phyloP scores from a whole-genome alignment of 2,888 invertebrate genomes.

The Congeria kusceri region DNA sequence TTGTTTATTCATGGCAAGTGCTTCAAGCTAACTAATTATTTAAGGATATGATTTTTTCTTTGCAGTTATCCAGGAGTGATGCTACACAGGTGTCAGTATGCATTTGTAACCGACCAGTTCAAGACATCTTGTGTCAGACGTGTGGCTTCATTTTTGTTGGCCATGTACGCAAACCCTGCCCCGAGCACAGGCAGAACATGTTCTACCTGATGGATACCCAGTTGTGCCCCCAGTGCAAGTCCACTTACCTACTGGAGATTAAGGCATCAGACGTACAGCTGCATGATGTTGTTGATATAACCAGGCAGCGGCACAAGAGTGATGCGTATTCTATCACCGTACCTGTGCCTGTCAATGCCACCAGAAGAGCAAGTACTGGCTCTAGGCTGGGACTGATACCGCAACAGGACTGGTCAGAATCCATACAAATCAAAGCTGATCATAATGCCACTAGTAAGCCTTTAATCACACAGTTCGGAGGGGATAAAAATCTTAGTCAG shows the following conservation, averaged over 20 bases:
- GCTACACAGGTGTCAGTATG: constrained; percentile 33
- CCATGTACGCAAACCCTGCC: constrained; percentile 67
- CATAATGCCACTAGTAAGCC: not conserved
- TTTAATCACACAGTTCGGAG: not conserved
- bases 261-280: constrained; percentile 10
- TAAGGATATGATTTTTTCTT: too few relatives aligned
- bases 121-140: constrained; percentile 71
- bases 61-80: too few relatives aligned
- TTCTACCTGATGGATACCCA: constrained; percentile 70
- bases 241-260: constrained; percentile 63
- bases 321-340: not conserved
- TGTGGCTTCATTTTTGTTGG: constrained; percentile 75
- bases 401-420: not conserved
- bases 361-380: constrained; percentile 6
- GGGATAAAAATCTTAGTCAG: not conserved
- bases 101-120: constrained; percentile 71
- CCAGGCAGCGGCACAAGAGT: constrained; percentile 1
- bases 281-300: constrained; percentile 5
- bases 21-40: too few relatives aligned
- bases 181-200: constrained; percentile 72
- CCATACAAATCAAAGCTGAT: not conserved
- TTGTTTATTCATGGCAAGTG: too few relatives aligned
- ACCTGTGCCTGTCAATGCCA: not conserved
- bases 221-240: constrained; percentile 72
- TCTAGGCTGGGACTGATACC: not conserved